These are phyloP conservation scores for Euura saliciscinereae DNA, from an alignment of 1,140 invertebrate species.

Conservation along the genomic window DNA sequence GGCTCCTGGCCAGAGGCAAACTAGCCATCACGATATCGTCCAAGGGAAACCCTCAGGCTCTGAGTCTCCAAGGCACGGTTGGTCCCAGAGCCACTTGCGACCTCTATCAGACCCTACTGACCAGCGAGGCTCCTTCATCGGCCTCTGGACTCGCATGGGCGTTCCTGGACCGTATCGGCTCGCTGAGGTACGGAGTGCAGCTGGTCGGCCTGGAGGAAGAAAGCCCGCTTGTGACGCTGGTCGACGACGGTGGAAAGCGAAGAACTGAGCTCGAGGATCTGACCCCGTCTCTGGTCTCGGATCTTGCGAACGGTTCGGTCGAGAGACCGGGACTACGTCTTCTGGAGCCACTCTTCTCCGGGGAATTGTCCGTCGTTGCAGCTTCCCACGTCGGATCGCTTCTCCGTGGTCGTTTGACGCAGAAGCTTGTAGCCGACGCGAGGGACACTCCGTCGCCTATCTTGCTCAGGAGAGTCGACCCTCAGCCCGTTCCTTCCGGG, in stretches of 20 bases:
- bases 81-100: conserved; percentile 78
- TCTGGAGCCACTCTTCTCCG: conserved; percentile 79
- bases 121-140: conserved; percentile 53
- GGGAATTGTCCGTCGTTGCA: conserved; percentile 77
- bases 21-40: conserved; percentile 71
- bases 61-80: conserved; percentile 70
- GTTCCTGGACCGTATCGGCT: conserved; percentile 77
- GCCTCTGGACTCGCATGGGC: conserved; percentile 78
- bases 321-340: conserved; percentile 70
- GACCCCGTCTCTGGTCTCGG: conserved; percentile 64
- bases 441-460: conserved; percentile 71
- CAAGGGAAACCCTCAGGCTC: conserved; percentile 63
- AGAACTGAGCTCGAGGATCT: conserved; percentile 73
- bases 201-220: conserved; percentile 61
- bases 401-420: conserved; percentile 69
- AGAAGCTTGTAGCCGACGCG: conserved; percentile 76
- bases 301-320: conserved; percentile 72
- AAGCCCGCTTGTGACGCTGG: conserved; percentile 70
- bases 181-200: conserved; percentile 75
- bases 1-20: conserved; percentile 73
- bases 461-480: conserved; percentile 61
- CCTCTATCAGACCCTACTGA: conserved; percentile 74
- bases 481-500: conserved; percentile 58
- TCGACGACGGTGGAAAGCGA: conserved; percentile 72
- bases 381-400: conserved; percentile 63